These are phyloP conservation scores for Caenorhabditis brenneri DNA, from an alignment of 1,140 invertebrate species.

Conservation along the genomic window DNA sequence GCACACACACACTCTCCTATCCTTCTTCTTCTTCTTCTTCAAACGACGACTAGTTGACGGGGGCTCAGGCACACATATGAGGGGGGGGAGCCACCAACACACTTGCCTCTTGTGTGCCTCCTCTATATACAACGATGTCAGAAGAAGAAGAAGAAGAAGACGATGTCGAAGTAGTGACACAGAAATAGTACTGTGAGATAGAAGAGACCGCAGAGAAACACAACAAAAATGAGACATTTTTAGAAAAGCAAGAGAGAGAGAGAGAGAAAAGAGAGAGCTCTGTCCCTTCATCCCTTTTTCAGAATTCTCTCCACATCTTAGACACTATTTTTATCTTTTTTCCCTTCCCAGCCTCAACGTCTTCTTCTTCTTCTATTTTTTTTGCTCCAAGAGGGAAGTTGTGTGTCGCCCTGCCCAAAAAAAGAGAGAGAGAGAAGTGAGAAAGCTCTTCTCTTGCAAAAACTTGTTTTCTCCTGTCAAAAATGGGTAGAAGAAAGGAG, in stretches of 20 bases:
- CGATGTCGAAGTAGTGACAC: background rate
- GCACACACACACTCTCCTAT: background rate
- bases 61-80: constrained; percentile 41
- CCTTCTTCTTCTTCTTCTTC: background rate
- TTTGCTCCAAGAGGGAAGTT: background rate
- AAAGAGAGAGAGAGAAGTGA: background rate
- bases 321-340: background rate
- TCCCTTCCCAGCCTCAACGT: background rate
- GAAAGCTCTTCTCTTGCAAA: background rate
- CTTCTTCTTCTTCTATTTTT: background rate
- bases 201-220: background rate
- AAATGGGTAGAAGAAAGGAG: too few relatives aligned
- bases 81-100: background rate
- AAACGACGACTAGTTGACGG: constrained; percentile 18
- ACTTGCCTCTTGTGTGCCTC: background rate
- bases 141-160: background rate
- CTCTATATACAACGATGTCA: background rate
- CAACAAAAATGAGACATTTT: constrained; percentile 10
- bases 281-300: background rate
- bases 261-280: background rate
- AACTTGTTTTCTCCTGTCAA: background rate
- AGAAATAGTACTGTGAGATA: background rate
- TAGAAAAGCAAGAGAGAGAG: background rate
- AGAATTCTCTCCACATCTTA: background rate
- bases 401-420: background rate